These are phyloP conservation scores for Melanotus villosus DNA, from an alignment of 2,888 invertebrate genomes.

Conservation along the genomic window DNA sequence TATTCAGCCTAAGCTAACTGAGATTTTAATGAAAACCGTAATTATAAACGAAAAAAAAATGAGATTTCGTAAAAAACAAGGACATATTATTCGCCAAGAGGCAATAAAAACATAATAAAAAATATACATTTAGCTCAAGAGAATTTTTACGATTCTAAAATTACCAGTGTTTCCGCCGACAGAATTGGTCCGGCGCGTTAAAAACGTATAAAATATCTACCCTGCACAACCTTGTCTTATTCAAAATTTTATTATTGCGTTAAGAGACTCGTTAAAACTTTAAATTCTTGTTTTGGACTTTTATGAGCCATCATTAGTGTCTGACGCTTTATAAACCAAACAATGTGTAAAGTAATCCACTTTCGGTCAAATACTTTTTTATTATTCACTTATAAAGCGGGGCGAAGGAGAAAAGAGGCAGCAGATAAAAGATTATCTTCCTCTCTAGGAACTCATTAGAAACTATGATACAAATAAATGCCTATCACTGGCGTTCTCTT, in stretches of 20 bases:
- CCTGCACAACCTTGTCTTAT: slow-evolving; percentile 21
- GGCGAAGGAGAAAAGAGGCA: too few relatives aligned
- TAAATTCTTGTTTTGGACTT: slow-evolving; percentile 17
- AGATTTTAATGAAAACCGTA: too few relatives aligned
- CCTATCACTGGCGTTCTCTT: too few relatives aligned
- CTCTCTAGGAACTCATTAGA: too few relatives aligned
- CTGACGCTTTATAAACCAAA: not conserved
- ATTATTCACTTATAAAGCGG: slow-evolving; percentile 9
- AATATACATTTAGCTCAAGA: slow-evolving; percentile 9
- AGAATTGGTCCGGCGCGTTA: slow-evolving; percentile 20
- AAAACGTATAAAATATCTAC: slow-evolving; percentile 22
- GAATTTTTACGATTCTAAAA: slow-evolving; percentile 26
- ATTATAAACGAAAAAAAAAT: not conserved
- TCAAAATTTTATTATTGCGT: slow-evolving; percentile 29
- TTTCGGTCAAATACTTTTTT: not conserved
- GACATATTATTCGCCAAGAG: not conserved
- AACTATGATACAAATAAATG: too few relatives aligned
- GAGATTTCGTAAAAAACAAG: not conserved
- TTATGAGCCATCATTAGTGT: slow-evolving; percentile 8
- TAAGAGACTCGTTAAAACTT: slow-evolving; percentile 1
- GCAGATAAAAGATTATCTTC: too few relatives aligned
- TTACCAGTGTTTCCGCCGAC: slow-evolving; percentile 7
- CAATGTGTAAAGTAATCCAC: not conserved
- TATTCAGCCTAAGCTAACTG: too few relatives aligned
- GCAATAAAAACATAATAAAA: slow-evolving; percentile 1